Base-by-base conservation (phyloP, 1,140 invertebrate species). In the Galendromus occidentalis region DNA sequence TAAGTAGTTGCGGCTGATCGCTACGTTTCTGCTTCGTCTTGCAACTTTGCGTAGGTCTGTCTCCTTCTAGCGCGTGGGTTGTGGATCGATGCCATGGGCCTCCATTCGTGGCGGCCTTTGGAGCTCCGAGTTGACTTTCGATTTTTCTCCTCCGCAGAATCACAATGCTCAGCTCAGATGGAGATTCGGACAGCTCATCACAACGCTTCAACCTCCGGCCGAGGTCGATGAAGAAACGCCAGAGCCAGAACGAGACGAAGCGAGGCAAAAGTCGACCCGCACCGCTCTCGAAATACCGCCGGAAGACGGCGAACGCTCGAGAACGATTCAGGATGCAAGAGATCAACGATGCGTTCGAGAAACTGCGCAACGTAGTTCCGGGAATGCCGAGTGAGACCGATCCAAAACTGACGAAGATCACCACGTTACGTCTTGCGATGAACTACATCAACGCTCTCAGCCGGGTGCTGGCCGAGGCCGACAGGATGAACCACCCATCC, bases 381-480 rank as follows among this genome's bases (percentile, higher is more conserved):
- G 71, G 72, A 39, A 74, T 76, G 63, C 74, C 73, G 9, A 44
- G 45, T 55, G 65, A 65, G 7, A 76, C 77, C 44, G 82, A 82
- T 73, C 84, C 87, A 72, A 90, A 89, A 76, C 75, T 88, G 64
- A 91, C 88, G 33, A 91, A 91, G 79, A 90, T 91, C 69, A 88
- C 87, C 6, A 90, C 87, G 1, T 76, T 91, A n/a, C 75, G 85
- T 9, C 75, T 90, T 63, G 87, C 88, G 6, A 87, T 91, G 82
- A 84, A 86, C 71, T 93, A 92, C 74, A 92, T 92, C 65, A 78
- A 82, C 20, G 83, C 80, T 2, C 74, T 85, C 5, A 75, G 77
- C 45, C 71, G 77, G 30, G 77, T 82, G 25, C 72, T 82, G 7
- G 72, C 73, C 7, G 70, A 71, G 29, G 72, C 71, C 9, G 68